Evolutionary conservation across 2,113 vertebrate genomes (phyloP), one percentile per base, ranked within the genome.

Genomic region (Dicentrarchus labrax): DNA sequence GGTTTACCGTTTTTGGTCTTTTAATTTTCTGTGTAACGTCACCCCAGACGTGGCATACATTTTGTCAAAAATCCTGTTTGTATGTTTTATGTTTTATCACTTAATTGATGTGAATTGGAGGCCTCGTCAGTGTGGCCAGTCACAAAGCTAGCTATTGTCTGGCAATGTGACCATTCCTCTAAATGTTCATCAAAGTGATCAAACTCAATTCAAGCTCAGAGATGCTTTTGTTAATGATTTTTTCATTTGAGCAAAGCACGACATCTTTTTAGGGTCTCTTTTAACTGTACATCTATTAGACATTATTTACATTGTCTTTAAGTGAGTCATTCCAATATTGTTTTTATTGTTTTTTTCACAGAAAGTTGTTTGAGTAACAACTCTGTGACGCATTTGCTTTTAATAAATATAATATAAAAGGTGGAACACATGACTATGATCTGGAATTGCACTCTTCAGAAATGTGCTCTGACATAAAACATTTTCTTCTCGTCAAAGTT

Each of bases 271-370:
- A 2, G 16, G 24, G 48, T 72, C 15, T 50, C 68, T 62, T 72
- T 39, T 53, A 19, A 56, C 41, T 72, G 45, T 78, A 86, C 69
- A 53, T 66, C 43, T 43, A 56, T 60, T 51, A 39, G n/a, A 80
- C 47, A 48, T 62, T n/a, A 36, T 57, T 54, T 30, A 11, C n/a
- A 4, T 69, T 72, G 50, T 66, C 47, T 79, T 66, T 79, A n/a
- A 78, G n/a, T 79, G 69, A 82, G 43, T 78, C 79, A 86, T 92
- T 92, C 83, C 87, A 87, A 61, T 72, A 19, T 68, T 76, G 36
- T 82, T 41, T 12, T 53, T 5, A 7, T n/a, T 30, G 17, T 67
- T 73, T 53, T 72, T 71, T 24, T 21, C 30, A 36, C 30, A 50
- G 11, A 80, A 75, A 82, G 61, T 53, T 24, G 17, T 59, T 68